Percentiles rank a stretch among this genome's conserved stretches.
Conservation (phyloP, 2,797 vertebrate species). For the Leptatherina wallacei region DNA sequence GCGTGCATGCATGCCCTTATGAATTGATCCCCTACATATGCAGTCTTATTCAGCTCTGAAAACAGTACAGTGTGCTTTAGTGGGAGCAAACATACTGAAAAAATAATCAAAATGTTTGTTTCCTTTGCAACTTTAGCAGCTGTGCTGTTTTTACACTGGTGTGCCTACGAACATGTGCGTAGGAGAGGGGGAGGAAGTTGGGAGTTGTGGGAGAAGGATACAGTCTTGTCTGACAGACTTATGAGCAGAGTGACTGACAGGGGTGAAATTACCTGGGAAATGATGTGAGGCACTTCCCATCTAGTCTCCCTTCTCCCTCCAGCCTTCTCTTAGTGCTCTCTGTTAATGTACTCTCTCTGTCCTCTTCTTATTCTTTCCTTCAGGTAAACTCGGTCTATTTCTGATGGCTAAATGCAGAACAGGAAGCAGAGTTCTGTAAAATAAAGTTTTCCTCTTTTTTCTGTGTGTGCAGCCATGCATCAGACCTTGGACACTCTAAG, state of each 20-base stretch:
- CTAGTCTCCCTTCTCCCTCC: constrained; percentile 20
- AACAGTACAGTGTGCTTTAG: not conserved
- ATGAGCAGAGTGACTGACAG: constrained; percentile 58
- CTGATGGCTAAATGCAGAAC: constrained; percentile 30
- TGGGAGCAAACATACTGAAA: not conserved
- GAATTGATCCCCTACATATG: constrained; percentile 11
- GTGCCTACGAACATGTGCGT: constrained; percentile 12
- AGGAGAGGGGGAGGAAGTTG: constrained; percentile 37
- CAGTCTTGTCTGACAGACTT: constrained; percentile 49
- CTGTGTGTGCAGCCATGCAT: constrained; percentile 88
- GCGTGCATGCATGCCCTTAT: not conserved
- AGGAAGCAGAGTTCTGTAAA: constrained; percentile 18
- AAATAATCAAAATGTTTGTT: constrained; percentile 18
- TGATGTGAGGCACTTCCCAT: constrained; percentile 45
- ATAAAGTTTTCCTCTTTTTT: constrained; percentile 28
- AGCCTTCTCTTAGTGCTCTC: constrained; percentile 11
- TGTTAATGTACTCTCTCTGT: constrained; percentile 1
- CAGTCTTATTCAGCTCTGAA: not conserved
- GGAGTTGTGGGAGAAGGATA: constrained; percentile 55
- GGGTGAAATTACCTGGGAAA: constrained; percentile 69
- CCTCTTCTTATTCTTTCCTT: not conserved
- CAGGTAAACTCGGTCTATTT: constrained; percentile 40
- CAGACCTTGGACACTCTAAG: constrained; percentile 93
- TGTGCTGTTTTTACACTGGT: constrained; percentile 17
- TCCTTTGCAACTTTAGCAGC: constrained; percentile 15